Conservation (phyloP, 1,140 invertebrate genomes). For the Plectrocnemia conspersa region DNA sequence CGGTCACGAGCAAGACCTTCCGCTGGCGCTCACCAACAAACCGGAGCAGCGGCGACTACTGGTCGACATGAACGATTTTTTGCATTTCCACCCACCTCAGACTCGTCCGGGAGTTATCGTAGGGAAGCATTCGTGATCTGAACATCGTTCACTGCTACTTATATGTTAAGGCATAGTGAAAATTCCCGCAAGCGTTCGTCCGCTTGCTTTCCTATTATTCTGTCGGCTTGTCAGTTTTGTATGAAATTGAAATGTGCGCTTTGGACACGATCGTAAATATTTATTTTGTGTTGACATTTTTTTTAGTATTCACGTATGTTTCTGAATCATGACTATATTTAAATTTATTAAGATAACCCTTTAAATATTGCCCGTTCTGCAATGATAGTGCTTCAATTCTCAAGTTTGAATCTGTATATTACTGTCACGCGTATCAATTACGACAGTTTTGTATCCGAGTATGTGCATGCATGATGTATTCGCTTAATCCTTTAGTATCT, state of each 20-base stretch:
- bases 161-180: constrained; percentile 22
- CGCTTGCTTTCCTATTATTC: constrained; percentile 25
- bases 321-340: constrained; percentile 36
- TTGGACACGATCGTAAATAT: constrained; percentile 34
- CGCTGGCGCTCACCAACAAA: constrained; percentile 69
- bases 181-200: constrained; percentile 21
- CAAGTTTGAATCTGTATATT: too few relatives aligned
- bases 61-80: constrained; percentile 61
- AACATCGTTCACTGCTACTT: constrained; percentile 11
- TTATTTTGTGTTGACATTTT: constrained; percentile 36
- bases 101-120: constrained; percentile 81
- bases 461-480: too few relatives aligned
- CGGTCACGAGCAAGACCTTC: constrained; percentile 54
- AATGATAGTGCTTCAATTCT: constrained; percentile 34
- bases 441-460: too few relatives aligned
- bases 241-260: constrained; percentile 33
- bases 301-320: constrained; percentile 32
- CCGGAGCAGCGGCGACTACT: constrained; percentile 50
- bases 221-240: constrained; percentile 33
- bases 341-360: constrained; percentile 33
- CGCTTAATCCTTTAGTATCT: too few relatives aligned
- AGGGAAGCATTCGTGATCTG: constrained; percentile 73
- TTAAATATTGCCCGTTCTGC: constrained; percentile 34
- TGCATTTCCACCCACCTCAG: constrained; percentile 63
- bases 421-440: too few relatives aligned